Conservation (phyloP, 2,113 vertebrate genomes). For the Nipponia nippon region DNA sequence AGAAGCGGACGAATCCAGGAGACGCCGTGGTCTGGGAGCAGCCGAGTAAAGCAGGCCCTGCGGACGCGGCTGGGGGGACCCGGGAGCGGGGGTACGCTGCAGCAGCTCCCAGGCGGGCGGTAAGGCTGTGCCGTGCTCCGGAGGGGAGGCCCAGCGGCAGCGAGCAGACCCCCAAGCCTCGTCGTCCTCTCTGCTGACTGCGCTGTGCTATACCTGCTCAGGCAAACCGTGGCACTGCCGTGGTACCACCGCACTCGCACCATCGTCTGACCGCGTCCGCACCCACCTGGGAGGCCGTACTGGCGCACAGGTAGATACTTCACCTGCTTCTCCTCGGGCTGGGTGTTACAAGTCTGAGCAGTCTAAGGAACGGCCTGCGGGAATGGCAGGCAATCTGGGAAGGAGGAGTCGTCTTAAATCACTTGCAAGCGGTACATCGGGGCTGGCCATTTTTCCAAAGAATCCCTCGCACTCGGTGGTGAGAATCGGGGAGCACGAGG, state of each 20-base stretch:
- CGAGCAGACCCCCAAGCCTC: neutral
- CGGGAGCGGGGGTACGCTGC: fast-evolving
- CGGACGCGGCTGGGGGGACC: neutral
- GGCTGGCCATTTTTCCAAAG: neutral
- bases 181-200: neutral
- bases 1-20: neutral
- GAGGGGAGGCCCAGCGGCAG: neutral
- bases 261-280: fast-evolving
- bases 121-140: fast-evolving
- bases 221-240: neutral
- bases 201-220: fast-evolving
- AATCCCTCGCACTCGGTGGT: neutral
- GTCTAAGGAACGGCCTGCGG: neutral
- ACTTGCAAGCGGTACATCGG: neutral
- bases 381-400: neutral
- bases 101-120: neutral
- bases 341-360: neutral
- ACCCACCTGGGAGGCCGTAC: neutral
- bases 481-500: neutral
- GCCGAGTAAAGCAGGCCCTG: neutral
- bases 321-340: neutral
- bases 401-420: neutral
- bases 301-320: neutral
- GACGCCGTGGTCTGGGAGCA: fast-evolving
- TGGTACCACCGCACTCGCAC: fast-evolving